Evolutionary conservation across 2,113 vertebrate species (phyloP).

Genomic region (Gambusia affinis): DNA sequence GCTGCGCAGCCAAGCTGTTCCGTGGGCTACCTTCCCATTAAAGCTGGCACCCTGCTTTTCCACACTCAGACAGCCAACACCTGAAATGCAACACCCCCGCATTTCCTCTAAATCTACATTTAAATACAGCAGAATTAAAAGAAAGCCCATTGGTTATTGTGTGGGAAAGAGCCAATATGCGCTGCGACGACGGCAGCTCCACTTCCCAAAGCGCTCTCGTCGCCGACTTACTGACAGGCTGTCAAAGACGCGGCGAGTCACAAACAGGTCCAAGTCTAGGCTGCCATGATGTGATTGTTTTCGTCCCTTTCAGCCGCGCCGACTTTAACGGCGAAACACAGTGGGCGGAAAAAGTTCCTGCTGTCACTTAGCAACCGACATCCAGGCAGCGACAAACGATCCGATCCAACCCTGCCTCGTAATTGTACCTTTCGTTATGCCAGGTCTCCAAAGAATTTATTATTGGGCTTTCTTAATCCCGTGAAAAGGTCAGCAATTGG

Average conservation of each 20-base stretch:
- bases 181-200: background rate
- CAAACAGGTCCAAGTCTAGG: conserved; percentile 55
- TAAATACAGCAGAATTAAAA: background rate
- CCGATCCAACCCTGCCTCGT: conserved; percentile 60
- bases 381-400: conserved; percentile 62
- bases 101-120: background rate
- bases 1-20: conserved; percentile 73
- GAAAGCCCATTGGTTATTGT: background rate
- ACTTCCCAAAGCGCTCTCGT: conserved; percentile 33
- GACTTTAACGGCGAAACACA: conserved; percentile 63
- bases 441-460: conserved; percentile 73
- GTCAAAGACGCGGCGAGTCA: conserved; percentile 39
- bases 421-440: conserved; percentile 70
- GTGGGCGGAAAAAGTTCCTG: conserved; percentile 73
- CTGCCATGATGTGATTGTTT: conserved; percentile 64
- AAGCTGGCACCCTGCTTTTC: conserved; percentile 63
- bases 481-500: conserved; percentile 72
- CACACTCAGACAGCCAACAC: conserved; percentile 37
- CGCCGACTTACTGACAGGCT: conserved; percentile 43
- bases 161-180: background rate
- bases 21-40: conserved; percentile 66
- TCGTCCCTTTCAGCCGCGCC: conserved; percentile 62
- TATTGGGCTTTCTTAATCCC: conserved; percentile 71
- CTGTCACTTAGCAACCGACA: conserved; percentile 77
- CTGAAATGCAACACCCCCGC: conserved; percentile 39